These are phyloP conservation scores for Agrotis puta DNA, from an alignment of 2,888 invertebrate genomes.

Conservation along the genomic window DNA sequence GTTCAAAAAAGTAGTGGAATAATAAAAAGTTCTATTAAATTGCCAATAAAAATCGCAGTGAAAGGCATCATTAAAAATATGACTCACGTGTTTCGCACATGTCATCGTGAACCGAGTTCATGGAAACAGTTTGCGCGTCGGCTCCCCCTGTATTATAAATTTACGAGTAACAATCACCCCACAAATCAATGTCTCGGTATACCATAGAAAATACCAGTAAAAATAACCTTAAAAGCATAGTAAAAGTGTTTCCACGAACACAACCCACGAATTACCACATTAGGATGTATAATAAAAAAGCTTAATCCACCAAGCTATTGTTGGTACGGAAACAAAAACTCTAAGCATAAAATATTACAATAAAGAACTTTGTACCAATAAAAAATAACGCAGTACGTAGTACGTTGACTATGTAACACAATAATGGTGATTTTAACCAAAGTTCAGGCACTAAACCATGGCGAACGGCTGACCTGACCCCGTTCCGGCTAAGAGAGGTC, in stretches of 20 bases:
- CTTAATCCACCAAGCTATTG: conserved; percentile 46
- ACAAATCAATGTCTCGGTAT: conserved; percentile 25
- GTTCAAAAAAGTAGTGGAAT: no score
- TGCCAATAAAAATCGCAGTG: background rate
- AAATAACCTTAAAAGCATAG: conserved; percentile 37
- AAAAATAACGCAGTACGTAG: conserved; percentile 56
- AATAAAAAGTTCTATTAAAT: background rate
- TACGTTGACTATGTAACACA: conserved; percentile 49
- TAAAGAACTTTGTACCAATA: conserved; percentile 64
- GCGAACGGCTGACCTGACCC: conserved; percentile 77
- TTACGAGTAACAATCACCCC: background rate
- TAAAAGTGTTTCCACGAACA: conserved; percentile 54
- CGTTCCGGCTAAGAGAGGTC: conserved; percentile 67
- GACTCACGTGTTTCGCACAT: background rate
- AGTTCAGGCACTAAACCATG: conserved; percentile 67
- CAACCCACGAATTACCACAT: conserved; percentile 48
- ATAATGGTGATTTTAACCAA: conserved; percentile 63
- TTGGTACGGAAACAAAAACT: conserved; percentile 55
- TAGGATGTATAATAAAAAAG: conserved; percentile 48
- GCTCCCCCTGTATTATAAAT: background rate
- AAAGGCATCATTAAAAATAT: background rate
- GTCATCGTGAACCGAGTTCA: conserved; percentile 4
- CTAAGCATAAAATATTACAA: conserved; percentile 59
- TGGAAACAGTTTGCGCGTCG: conserved; percentile 2
- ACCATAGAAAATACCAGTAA: conserved; percentile 11